Conservation (phyloP, 2,888 invertebrate genomes). For the Melikaiella ostensackeni region DNA sequence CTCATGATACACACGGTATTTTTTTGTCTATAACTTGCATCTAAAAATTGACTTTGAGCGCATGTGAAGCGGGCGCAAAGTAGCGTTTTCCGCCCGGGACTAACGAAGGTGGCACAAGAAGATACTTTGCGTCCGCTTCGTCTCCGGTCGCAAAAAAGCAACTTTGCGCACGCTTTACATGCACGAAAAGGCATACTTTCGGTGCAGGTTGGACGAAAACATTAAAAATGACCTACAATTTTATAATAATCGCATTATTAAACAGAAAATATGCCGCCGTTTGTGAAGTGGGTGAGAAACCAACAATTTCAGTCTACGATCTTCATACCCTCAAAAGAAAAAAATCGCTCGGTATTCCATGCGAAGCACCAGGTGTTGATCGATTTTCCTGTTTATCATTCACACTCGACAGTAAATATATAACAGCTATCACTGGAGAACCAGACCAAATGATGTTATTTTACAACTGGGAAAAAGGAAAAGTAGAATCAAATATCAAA, state of each 20-base stretch:
- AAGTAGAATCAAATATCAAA: slow-evolving; percentile 86
- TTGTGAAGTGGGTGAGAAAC: slow-evolving; percentile 82
- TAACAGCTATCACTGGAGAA: slow-evolving; percentile 88
- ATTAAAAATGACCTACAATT: too few species aligned
- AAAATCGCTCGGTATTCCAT: slow-evolving; percentile 83
- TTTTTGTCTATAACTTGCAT: too few species aligned
- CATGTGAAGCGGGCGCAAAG: too few species aligned
- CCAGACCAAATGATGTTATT: slow-evolving; percentile 90
- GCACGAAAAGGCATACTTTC: too few species aligned
- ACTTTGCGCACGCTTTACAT: too few species aligned
- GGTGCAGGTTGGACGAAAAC: too few species aligned
- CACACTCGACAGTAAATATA: slow-evolving; percentile 88
- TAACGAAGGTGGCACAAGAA: too few species aligned
- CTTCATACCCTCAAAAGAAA: slow-evolving; percentile 84
- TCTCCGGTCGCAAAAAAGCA: too few species aligned
- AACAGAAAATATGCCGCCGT: slow-evolving; percentile 82
- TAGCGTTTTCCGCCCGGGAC: too few species aligned
- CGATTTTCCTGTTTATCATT: slow-evolving; percentile 87
- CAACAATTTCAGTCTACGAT: slow-evolving; percentile 86
- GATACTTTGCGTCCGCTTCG: too few species aligned
- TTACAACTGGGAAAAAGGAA: slow-evolving; percentile 90
- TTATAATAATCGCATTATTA: slow-evolving; percentile 41
- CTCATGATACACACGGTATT: too few species aligned
- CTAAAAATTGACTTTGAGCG: too few species aligned
- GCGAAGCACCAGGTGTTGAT: slow-evolving; percentile 79